A percentile compares a stretch with the other conserved stretches of the same genome.
Evolutionary conservation across 2,113 vertebrate species (phyloP).

Genomic region (Sylvia atricapilla): DNA sequence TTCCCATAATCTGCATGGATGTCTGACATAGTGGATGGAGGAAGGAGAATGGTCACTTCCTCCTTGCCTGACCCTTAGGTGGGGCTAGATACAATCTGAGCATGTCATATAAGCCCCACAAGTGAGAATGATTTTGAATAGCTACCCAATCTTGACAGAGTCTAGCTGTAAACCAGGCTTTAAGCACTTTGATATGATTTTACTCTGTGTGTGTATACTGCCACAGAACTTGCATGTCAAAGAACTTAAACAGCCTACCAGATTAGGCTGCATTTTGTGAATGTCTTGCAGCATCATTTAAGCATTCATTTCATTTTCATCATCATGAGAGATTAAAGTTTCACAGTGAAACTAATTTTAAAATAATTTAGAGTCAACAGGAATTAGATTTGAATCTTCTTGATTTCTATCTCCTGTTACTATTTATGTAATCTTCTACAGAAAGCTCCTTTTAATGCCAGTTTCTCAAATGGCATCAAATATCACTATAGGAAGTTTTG

Average conservation of each 20-base stretch:
- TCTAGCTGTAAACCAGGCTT: not conserved
- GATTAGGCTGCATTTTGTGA: not conserved
- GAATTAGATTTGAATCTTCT: not conserved
- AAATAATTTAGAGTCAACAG: not conserved
- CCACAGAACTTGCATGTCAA: not conserved
- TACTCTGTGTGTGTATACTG: not conserved
- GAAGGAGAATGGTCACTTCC: not conserved
- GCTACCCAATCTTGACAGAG: not conserved
- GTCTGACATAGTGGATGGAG: not conserved
- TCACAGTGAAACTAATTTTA: not conserved
- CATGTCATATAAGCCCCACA: not conserved
- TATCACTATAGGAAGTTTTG: not conserved
- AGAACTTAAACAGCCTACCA: not conserved
- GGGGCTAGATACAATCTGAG: not conserved
- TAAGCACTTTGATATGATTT: not conserved
- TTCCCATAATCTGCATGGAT: not conserved
- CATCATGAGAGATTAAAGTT: not conserved
- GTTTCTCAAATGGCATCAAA: not conserved
- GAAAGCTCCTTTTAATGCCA: not conserved
- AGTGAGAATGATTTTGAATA: not conserved
- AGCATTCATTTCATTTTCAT: not conserved
- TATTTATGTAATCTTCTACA: not conserved
- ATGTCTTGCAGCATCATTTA: rapidly evolving
- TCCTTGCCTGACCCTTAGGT: not conserved
- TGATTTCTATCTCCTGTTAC: not conserved